Base-by-base conservation (phyloP, 2,888 invertebrate species). In the Antheraea assamensis region DNA sequence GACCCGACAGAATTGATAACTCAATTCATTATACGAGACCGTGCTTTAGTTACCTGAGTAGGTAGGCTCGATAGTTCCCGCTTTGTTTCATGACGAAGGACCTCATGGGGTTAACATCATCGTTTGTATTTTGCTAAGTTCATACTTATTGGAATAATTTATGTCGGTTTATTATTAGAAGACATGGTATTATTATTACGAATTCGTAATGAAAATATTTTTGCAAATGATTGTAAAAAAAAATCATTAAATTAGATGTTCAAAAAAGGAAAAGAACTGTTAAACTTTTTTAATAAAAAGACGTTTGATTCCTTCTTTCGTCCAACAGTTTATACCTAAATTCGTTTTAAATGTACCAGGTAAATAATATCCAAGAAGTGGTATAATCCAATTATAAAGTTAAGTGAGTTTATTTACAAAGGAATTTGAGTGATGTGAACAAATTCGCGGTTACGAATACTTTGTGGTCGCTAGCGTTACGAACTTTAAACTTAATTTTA, bases 11-110 rank as follows among this genome's bases (percentile, higher is more conserved):
- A 66, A 35, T 92, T 90, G 81, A 85, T 92, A 93, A 93, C 92
- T 93, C 92, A 90, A 93, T 93, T 93, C 92, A 93, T 92, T 93
- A 92, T 89, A 90, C 88, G 86, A 87, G 83, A 85, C 87, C 88
- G 85, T 92, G 91, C 92, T 92, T 91, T 90, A 91, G 90, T 91
- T 92, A 83, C 86, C 82, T 82, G 85, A 89, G 86, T 85, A 13
- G 42, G 42, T 42, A n/a, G n/a, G 85, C 87, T 84, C 82, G 82
- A 81, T 84, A 82, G 84, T 81, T 84, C 83, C 76, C 81, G 80
- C 82, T 83, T 85, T 86, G 87, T 88, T 86, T 87, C 80, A 79
- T 80, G 81, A 83, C 82, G 61, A 61, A 61, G 19, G 10, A 61
- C 27, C 61, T 61, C 13, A 61, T 27, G 13, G 17, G 10, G 24